Conservation (phyloP, 2,113 vertebrate species). For the Oncorhynchus tshawytscha region DNA sequence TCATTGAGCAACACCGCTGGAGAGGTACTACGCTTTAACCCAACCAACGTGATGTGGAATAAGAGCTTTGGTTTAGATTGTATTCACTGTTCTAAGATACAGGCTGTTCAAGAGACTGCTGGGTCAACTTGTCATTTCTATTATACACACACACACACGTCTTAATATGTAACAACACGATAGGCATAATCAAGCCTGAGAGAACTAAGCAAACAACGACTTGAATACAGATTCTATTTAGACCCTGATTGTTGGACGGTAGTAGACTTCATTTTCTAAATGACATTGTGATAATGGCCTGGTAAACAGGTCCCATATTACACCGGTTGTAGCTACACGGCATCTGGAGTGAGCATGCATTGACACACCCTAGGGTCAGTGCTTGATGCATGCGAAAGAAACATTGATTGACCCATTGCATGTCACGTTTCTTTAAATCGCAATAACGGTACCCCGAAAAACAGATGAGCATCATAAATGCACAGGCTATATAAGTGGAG, state of each 20-base stretch:
- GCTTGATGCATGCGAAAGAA: background rate
- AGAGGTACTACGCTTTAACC: background rate
- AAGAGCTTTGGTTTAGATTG: background rate
- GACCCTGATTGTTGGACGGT: background rate
- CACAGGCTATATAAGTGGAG: background rate
- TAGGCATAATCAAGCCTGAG: background rate
- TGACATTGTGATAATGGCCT: background rate
- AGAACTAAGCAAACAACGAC: background rate
- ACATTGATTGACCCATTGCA: background rate
- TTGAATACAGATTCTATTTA: background rate
- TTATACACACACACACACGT: background rate
- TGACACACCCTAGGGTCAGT: background rate
- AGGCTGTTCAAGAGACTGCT: background rate
- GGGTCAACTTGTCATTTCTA: too few species aligned
- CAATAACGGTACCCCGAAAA: too few species aligned
- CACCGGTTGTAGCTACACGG: too few species aligned
- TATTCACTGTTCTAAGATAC: background rate
- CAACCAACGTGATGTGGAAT: background rate
- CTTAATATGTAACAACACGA: background rate
- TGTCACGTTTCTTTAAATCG: background rate
- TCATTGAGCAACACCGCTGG: slow-evolving; percentile 29
- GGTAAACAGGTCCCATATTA: background rate
- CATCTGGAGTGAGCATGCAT: background rate
- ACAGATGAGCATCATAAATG: too few species aligned
- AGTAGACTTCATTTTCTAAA: background rate